Percentiles rank a stretch among this genome's conserved stretches.
Conservation (phyloP, 2,113 vertebrate species). For the Dolichotis patagonum region DNA sequence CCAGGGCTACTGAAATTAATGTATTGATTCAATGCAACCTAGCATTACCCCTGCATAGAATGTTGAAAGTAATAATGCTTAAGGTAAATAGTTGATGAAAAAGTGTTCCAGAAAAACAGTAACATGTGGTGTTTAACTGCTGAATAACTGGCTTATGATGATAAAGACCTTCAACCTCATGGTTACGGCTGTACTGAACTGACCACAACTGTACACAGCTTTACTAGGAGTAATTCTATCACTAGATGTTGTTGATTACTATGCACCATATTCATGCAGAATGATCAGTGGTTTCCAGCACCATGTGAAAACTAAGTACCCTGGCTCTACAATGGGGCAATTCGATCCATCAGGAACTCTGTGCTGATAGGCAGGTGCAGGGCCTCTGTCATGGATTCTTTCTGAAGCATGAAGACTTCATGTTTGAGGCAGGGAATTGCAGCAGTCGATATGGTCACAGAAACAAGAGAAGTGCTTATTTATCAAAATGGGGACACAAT, state of each 20-base stretch:
- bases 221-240: conserved; percentile 15
- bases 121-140: not conserved
- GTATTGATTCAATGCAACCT: not conserved
- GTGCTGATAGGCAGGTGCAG: not conserved
- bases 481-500: not conserved
- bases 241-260: conserved; percentile 22
- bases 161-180: conserved; percentile 9
- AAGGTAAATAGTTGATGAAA: not conserved
- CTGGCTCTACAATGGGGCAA: conserved; percentile 28
- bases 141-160: not conserved
- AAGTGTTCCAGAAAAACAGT: not conserved
- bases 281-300: not conserved
- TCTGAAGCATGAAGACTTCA: not conserved
- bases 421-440: not conserved
- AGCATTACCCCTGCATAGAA: not conserved
- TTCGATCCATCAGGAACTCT: conserved; percentile 72
- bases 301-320: not conserved
- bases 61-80: not conserved
- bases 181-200: not conserved
- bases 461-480: not conserved
- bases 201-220: conserved; percentile 2
- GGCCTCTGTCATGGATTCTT: not conserved
- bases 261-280: conserved; percentile 1
- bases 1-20: not conserved
- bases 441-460: not conserved